Conservation (phyloP, 2,113 vertebrate genomes). For the Siniperca knerii region DNA sequence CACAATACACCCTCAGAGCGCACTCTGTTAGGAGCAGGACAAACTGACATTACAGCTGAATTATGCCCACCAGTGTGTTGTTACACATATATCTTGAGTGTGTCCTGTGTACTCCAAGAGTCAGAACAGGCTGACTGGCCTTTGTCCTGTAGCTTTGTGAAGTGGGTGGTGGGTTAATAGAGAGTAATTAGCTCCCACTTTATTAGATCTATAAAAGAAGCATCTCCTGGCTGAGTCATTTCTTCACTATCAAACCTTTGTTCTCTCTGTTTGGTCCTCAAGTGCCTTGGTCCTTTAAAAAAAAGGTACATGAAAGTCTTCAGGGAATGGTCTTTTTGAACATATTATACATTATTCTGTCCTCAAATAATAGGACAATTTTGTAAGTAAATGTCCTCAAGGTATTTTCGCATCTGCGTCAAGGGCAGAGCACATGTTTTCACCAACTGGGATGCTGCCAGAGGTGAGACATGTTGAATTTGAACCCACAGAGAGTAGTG, state of each 20-base stretch:
- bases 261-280: neutral
- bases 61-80: constrained; percentile 11
- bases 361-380: neutral
- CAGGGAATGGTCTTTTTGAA: neutral
- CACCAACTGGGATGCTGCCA: neutral
- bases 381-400: constrained; percentile 15
- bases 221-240: neutral
- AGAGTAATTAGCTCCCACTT: constrained; percentile 41
- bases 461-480: neutral
- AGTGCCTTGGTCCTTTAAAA: constrained; percentile 18
- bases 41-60: constrained; percentile 48
- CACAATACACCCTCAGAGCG: constrained; percentile 29
- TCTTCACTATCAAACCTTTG: neutral
- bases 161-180: constrained; percentile 10
- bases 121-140: neutral
- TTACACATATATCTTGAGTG: neutral
- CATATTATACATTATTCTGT: neutral
- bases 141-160: constrained; percentile 38
- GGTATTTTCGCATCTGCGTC: constrained; percentile 14
- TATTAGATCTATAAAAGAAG: constrained; percentile 47
- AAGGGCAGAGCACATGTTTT: constrained; percentile 13
- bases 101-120: constrained; percentile 16
- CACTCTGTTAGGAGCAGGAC: constrained; percentile 12
- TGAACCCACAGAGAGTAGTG: neutral
- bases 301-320: neutral